These are phyloP conservation scores for Ectropis grisescens DNA, from an alignment of 1,140 invertebrate species.

Conservation along the genomic window DNA sequence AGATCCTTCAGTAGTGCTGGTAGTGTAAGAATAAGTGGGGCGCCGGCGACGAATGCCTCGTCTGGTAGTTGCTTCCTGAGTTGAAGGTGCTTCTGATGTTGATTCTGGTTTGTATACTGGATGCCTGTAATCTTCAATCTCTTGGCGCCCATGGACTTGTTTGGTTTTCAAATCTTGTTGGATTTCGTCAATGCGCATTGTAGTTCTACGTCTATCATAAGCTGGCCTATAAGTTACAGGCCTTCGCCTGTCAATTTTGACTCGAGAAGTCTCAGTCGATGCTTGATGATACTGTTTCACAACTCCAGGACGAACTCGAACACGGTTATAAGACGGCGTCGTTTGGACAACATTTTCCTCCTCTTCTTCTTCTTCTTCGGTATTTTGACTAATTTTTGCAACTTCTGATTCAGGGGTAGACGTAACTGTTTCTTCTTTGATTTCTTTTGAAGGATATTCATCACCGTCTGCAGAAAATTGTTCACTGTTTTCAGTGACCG, in stretches of 20 bases:
- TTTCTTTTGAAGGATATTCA: slow-evolving; percentile 10
- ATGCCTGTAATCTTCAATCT: slow-evolving; percentile 46
- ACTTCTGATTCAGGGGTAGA: slow-evolving; percentile 21
- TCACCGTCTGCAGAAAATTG: slow-evolving; percentile 19
- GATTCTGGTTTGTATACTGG: slow-evolving; percentile 56
- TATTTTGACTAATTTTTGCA: slow-evolving; percentile 20
- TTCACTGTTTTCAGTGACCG: slow-evolving; percentile 23
- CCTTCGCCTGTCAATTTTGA: slow-evolving; percentile 34
- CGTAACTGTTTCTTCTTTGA: slow-evolving; percentile 23
- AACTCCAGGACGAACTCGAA: slow-evolving; percentile 50
- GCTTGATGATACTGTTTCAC: slow-evolving; percentile 52
- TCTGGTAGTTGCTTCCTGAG: slow-evolving; percentile 34
- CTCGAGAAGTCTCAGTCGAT: slow-evolving; percentile 37
- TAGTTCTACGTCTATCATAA: slow-evolving; percentile 56
- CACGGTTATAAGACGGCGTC: slow-evolving; percentile 56
- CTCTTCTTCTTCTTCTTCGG: slow-evolving; percentile 26
- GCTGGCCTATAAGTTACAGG: slow-evolving; percentile 59
- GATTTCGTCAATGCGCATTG: slow-evolving; percentile 68
- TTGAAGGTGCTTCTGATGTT: slow-evolving; percentile 27
- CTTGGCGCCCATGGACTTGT: slow-evolving; percentile 42
- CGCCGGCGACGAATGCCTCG: slow-evolving; percentile 40
- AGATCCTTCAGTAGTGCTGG: slow-evolving; percentile 40
- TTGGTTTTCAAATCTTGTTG: slow-evolving; percentile 65
- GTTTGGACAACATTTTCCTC: slow-evolving; percentile 50
- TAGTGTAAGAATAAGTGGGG: slow-evolving; percentile 30